Conservation (phyloP, 1,140 invertebrate genomes). For the Notospermus geniculatus region DNA sequence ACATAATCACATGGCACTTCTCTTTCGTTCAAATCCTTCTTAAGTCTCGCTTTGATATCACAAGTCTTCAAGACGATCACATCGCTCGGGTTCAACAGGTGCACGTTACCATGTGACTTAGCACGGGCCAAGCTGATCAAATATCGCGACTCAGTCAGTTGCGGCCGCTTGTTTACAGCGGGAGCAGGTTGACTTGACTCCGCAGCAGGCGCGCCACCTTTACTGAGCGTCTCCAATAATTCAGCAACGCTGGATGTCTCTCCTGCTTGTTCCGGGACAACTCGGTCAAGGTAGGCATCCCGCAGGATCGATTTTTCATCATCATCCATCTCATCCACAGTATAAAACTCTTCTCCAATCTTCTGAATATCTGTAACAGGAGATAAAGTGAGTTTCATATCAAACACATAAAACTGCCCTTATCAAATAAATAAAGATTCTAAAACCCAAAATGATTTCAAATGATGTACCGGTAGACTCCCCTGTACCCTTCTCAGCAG, state of each 20-base stretch:
- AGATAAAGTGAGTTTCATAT: too few species aligned
- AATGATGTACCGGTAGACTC: too few species aligned
- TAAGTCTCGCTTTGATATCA: not conserved
- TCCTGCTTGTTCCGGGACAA: not conserved
- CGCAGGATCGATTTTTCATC: too few species aligned
- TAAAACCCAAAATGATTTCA: too few species aligned
- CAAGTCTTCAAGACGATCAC: not conserved
- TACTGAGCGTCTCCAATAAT: not conserved
- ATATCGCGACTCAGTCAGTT: not conserved
- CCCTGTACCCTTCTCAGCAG: too few species aligned
- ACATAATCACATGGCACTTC: not conserved
- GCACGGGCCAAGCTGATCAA: not conserved
- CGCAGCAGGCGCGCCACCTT: not conserved
- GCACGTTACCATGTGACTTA: not conserved
- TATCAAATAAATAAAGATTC: too few species aligned
- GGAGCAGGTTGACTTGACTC: not conserved
- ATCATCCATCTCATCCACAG: too few species aligned
- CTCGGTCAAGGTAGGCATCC: too few species aligned
- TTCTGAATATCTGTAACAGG: too few species aligned
- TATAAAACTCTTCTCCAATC: too few species aligned
- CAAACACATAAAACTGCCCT: too few species aligned
- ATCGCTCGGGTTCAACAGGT: not conserved
- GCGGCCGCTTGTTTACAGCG: not conserved
- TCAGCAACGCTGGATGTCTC: not conserved
- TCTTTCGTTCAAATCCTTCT: not conserved